Base-by-base conservation (phyloP, 2,113 vertebrate genomes). In the Zootoca vivipara region DNA sequence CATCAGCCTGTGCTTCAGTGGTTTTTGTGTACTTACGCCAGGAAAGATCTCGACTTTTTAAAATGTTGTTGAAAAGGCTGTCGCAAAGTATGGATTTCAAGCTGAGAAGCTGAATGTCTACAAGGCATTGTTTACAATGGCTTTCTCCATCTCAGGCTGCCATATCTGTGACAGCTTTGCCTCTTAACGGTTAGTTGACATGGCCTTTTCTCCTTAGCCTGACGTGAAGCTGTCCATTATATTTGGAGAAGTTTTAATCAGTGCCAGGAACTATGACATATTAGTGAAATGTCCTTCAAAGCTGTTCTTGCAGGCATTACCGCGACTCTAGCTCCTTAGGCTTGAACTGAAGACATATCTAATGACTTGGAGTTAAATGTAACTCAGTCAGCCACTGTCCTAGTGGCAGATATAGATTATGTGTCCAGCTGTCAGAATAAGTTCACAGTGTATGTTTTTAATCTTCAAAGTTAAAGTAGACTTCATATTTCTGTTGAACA, bases 211-310 rank as follows among this genome's bases (percentile, higher is more conserved):
- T 88, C 80, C 58, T 64, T 67, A 35, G 24, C 72, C 0, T 90
- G 92, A 90, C 74, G 85, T 73, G 89, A 91, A 90, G 84, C 52
- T 7, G 92, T 90, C 52, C 73, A 93, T 93, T 93, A 92, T 85
- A 87, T 92, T 93, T 94, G 92, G 91, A 84, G 40, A 91, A 78
- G 18, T 82, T 83, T 85, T 77, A 78, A 85, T 93, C 89, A 87
- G 91, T 92, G 93, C 90, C 87, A 65, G 91, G 89, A 93, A 89
- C 86, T 91, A 91, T 80, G 85, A 18, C 18, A 40, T 46, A 87
- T 92, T 87, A 80, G 75, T 38, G 64, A 94, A 85, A 87, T 95
- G 92, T 91, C 89, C 89, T 94, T 96, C 89, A 93, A 83, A 91
- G 78, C 20, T 20, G 40, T 72, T 91, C 67, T 73, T 79, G 82